Percentiles rank a stretch among this genome's conserved stretches.
phyloP scores from a whole-genome alignment of 2,113 vertebrate genomes.

The Calidris pygmaea region DNA sequence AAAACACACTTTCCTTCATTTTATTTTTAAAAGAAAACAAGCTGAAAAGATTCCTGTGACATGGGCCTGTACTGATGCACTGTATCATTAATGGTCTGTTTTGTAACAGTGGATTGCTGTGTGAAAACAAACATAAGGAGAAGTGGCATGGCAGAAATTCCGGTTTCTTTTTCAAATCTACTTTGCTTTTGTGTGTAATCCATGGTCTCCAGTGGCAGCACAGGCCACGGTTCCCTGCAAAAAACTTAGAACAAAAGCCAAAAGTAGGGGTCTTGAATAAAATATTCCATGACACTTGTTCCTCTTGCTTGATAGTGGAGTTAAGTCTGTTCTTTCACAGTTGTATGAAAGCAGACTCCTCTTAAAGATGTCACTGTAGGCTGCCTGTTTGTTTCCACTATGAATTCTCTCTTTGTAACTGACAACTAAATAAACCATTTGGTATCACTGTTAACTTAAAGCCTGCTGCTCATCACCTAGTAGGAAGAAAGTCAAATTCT shows the following conservation, averaged over 20 bases:
- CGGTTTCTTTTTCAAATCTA: neutral
- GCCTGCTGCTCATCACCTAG: neutral
- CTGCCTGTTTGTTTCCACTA: neutral
- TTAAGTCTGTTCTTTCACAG: neutral
- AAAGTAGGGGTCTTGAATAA: conserved; percentile 18
- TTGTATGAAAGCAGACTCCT: neutral
- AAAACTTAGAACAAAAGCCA: conserved; percentile 26
- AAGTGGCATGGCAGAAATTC: neutral
- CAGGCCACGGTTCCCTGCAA: neutral
- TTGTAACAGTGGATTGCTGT: neutral
- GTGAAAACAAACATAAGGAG: neutral
- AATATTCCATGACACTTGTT: neutral
- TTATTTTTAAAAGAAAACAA: neutral
- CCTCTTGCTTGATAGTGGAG: neutral
- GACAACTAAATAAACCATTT: conserved; percentile 5
- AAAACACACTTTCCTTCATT: neutral
- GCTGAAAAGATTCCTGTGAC: neutral
- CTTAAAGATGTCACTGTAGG: neutral
- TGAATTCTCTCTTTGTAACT: neutral
- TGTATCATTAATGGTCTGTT: neutral
- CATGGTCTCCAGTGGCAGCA: neutral
- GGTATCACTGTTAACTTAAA: neutral
- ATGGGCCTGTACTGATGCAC: neutral
- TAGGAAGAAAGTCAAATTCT: conserved; percentile 2
- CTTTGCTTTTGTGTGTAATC: conserved; percentile 3